phyloP scores from a whole-genome alignment of 2,113 vertebrate genomes.

The Tenebrosternarchus preto region DNA sequence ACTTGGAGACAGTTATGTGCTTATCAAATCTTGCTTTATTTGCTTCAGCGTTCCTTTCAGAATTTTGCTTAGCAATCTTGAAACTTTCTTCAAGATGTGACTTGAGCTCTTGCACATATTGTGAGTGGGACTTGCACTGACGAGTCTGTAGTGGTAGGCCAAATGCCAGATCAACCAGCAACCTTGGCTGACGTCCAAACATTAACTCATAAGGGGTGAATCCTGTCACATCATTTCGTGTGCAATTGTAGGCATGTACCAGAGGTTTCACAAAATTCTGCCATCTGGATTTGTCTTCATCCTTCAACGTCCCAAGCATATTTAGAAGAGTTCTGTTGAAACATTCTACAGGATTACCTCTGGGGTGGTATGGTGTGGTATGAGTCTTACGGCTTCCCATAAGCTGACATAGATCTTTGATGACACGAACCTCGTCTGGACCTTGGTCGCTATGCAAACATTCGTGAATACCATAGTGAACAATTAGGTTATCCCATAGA shows the following conservation, averaged over 20 bases:
- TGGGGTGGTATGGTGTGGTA: no score
- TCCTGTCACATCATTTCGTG: background rate
- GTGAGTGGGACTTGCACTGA: background rate
- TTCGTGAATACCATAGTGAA: slow-evolving; percentile 17
- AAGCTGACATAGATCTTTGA: no score
- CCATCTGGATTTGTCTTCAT: background rate
- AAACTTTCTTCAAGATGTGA: background rate
- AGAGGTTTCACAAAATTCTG: background rate
- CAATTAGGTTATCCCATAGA: slow-evolving; percentile 8
- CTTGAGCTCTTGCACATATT: slow-evolving; percentile 16
- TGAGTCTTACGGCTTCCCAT: no score
- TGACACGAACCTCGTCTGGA: background rate
- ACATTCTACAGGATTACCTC: no score
- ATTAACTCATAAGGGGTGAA: background rate
- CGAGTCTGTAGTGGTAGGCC: background rate
- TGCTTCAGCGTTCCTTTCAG: background rate
- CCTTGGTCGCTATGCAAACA: background rate
- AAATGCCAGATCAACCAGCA: slow-evolving; percentile 15
- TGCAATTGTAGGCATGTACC: background rate
- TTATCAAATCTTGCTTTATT: background rate
- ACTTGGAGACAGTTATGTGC: background rate
- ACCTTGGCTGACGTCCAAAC: background rate
- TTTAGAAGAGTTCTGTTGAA: background rate
- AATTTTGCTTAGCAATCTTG: background rate
- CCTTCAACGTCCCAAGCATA: background rate